Conservation (phyloP, 2,113 vertebrate genomes). For the Girardinichthys multiradiatus region DNA sequence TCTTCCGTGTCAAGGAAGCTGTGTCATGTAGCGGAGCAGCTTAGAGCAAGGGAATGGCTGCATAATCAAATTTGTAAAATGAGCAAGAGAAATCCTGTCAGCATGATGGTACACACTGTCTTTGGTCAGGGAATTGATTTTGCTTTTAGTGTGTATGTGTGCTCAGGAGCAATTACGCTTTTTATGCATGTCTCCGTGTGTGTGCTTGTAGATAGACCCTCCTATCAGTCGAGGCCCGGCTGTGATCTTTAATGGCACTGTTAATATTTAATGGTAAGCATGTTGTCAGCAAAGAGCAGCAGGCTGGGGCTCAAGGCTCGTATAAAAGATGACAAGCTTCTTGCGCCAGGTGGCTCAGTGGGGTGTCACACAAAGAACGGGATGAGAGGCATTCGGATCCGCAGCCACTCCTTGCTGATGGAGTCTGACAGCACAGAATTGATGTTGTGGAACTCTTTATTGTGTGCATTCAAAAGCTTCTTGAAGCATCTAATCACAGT, state of each 20-base stretch:
- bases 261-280: conserved; percentile 76
- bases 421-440: conserved; percentile 40
- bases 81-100: conserved; percentile 58
- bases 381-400: conserved; percentile 40
- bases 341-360: conserved; percentile 53
- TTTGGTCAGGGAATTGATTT: conserved; percentile 62
- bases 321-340: conserved; percentile 59
- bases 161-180: neutral
- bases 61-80: conserved; percentile 68
- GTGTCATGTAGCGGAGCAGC: conserved; percentile 38
- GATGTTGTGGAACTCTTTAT: conserved; percentile 47
- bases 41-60: conserved; percentile 19
- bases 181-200: conserved; percentile 37
- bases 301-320: conserved; percentile 27
- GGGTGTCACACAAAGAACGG: conserved; percentile 32
- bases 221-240: conserved; percentile 54
- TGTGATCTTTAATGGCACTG: conserved; percentile 72
- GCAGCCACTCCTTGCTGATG: conserved; percentile 33
- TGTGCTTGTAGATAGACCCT: conserved; percentile 24
- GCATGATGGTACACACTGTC: conserved; percentile 50
- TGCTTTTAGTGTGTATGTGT: conserved; percentile 26
- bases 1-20: conserved; percentile 30
- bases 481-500: conserved; percentile 13
- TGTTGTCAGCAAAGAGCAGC: conserved; percentile 64
- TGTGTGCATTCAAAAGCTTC: conserved; percentile 22